Percentiles rank a stretch among this genome's conserved stretches.
phyloP scores from a whole-genome alignment of 2,113 vertebrate species.

The Pomatostomus ruficeps region DNA sequence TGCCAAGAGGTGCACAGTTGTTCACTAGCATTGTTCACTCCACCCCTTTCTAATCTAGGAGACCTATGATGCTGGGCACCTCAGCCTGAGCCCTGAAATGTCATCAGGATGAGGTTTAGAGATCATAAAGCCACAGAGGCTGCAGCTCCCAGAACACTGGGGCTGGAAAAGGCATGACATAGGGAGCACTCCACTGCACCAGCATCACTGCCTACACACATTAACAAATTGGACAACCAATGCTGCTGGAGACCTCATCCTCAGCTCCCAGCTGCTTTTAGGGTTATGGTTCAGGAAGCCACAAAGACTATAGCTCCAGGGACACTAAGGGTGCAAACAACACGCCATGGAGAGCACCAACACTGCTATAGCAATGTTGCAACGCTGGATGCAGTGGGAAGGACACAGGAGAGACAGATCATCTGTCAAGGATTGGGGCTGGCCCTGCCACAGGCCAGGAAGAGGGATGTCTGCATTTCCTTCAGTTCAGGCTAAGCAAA shows the following conservation, averaged over 20 bases:
- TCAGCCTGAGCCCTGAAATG: neutral
- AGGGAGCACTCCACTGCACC: neutral
- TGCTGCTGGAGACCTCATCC: neutral
- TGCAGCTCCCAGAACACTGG: neutral
- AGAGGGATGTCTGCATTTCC: neutral
- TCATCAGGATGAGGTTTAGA: neutral
- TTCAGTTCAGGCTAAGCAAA: neutral
- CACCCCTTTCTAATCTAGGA: neutral
- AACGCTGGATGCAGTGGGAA: neutral
- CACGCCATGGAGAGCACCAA: neutral
- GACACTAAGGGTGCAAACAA: neutral
- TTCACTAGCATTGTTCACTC: neutral
- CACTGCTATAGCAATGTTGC: neutral
- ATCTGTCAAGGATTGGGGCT: accelerated
- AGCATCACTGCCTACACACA: neutral
- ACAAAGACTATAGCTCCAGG: neutral
- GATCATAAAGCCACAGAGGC: neutral
- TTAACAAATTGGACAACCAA: neutral
- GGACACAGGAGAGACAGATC: neutral
- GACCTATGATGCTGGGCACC: neutral
- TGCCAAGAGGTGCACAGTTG: neutral
- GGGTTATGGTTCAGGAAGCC: too few species aligned
- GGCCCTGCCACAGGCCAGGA: too few species aligned
- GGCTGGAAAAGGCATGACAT: neutral
- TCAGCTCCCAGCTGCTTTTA: neutral